Base-by-base conservation (phyloP, 2,113 vertebrate species). In the Mionectes macconnelli region DNA sequence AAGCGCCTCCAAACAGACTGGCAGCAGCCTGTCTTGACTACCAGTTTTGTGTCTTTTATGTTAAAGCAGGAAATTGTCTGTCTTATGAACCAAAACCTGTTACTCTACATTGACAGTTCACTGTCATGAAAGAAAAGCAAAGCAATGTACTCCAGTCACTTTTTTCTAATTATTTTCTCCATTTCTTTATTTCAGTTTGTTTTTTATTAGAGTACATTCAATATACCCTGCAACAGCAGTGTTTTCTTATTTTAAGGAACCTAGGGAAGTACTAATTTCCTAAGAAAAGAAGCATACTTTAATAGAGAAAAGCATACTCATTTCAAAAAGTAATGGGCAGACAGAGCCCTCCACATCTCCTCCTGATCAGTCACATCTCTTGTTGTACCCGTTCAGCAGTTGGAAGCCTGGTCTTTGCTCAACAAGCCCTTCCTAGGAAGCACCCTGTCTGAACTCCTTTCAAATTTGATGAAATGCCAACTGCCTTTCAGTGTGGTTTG, bases 11-110 rank as follows among this genome's bases (percentile, higher is more conserved):
- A 73, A 53, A 82, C 8, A 53, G 73, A 66, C 30, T 68, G 57
- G 73, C 20, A 79, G 55, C 25, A 62, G 49, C 35, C 47, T 78
- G 40, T 72, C 66, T 42, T 55, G 27, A 72, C 42, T 47, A 91
- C 13, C 14, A 47, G 28, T 28, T 96, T 69, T 73, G 4, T 10
- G 19, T 53, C 30, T 82, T 85, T 90, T 37, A 39, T 9, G 7
- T 13, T 49, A 67, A 25, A 82, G 33, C 10, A 84, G 6, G 53
- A 17, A 89, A 89, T 12, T 64, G 15, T 60, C 63, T 57, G 18
- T 75, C 20, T 49, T 92, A 57, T 87, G 59, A 87, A 60, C 7
- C 40, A 66, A 89, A 94, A 83, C 27, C n/a, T 76, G 25, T 82
- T 79, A 57, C 10, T 73, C 57, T 57, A 2, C 37, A 39, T 31